A percentile compares a stretch with the other conserved stretches of the same genome.
Evolutionary conservation across 2,888 invertebrate genomes (phyloP).

Genomic region (Macaria liturata): DNA sequence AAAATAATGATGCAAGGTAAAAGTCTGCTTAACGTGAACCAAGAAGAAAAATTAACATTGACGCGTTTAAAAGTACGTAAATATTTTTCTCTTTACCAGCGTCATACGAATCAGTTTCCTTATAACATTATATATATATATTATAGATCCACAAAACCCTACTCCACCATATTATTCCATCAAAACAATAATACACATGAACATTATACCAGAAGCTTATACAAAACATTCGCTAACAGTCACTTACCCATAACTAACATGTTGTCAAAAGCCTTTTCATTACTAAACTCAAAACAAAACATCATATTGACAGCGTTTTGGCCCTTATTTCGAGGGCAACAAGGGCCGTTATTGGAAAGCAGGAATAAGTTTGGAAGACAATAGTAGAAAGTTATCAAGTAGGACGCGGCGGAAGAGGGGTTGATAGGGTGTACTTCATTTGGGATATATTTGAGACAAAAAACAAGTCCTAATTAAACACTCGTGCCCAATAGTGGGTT

Average conservation of each 20-base stretch:
- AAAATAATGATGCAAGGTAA: too few relatives aligned
- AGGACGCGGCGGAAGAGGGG: constrained; percentile 22
- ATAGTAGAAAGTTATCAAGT: constrained; percentile 33
- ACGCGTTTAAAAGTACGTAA: too few relatives aligned
- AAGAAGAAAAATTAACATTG: too few relatives aligned
- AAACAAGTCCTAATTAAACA: too few relatives aligned
- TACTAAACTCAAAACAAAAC: constrained; percentile 29
- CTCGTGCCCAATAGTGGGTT: too few relatives aligned
- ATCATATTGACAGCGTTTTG: constrained; percentile 17
- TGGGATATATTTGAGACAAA: constrained; percentile 1
- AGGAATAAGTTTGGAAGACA: constrained; percentile 32
- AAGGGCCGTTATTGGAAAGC: constrained; percentile 26
- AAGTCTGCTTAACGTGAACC: too few relatives aligned
- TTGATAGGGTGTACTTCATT: constrained; percentile 4
- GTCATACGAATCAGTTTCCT: too few relatives aligned
- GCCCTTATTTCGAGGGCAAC: constrained; percentile 21
- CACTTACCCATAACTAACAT: constrained; percentile 20
- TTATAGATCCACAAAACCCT: too few relatives aligned
- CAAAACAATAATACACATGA: too few relatives aligned
- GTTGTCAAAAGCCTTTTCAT: constrained; percentile 28
- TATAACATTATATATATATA: too few relatives aligned
- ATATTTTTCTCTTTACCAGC: too few relatives aligned
- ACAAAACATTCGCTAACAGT: constrained; percentile 12
- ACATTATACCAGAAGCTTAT: constrained; percentile 7
- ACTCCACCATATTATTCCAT: too few relatives aligned